These are phyloP conservation scores for Gyps fulvus DNA, from an alignment of 2,113 vertebrate species.

Conservation along the genomic window DNA sequence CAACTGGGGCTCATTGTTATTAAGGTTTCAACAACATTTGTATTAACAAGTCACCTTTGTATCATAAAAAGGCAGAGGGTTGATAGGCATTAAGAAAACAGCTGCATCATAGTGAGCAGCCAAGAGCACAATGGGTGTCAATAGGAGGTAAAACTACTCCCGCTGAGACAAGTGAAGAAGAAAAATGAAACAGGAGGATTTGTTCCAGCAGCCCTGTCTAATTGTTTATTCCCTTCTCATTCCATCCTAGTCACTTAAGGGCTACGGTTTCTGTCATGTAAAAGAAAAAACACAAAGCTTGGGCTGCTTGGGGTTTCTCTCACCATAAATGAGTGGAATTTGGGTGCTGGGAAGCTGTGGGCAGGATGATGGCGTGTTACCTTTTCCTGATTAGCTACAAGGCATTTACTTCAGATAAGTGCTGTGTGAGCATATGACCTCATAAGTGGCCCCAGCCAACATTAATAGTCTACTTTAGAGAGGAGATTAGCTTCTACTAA, in stretches of 20 bases:
- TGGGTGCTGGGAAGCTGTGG: not conserved
- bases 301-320: not conserved
- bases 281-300: slow-evolving; percentile 16
- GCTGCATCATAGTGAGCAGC: slow-evolving; percentile 55
- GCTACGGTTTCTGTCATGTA: slow-evolving; percentile 52
- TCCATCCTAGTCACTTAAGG: slow-evolving; percentile 42
- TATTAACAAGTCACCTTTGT: slow-evolving; percentile 69
- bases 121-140: slow-evolving; percentile 65
- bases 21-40: slow-evolving; percentile 62
- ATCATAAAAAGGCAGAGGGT: slow-evolving; percentile 52
- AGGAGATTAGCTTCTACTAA: slow-evolving; percentile 59
- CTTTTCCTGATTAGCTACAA: slow-evolving; percentile 55
- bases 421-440: slow-evolving; percentile 42
- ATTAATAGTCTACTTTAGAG: slow-evolving; percentile 49
- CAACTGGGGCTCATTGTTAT: slow-evolving; percentile 40
- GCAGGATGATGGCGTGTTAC: not conserved
- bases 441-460: slow-evolving; percentile 42
- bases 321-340: slow-evolving; percentile 1
- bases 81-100: slow-evolving; percentile 58
- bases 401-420: slow-evolving; percentile 55
- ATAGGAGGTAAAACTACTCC: slow-evolving; percentile 78
- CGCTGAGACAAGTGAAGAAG: slow-evolving; percentile 80
- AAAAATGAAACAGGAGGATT: slow-evolving; percentile 81
- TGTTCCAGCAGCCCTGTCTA: slow-evolving; percentile 69
- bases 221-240: slow-evolving; percentile 64